These are phyloP conservation scores for Leptobrachium leishanense DNA, from an alignment of 2,113 vertebrate genomes.

Conservation along the genomic window DNA sequence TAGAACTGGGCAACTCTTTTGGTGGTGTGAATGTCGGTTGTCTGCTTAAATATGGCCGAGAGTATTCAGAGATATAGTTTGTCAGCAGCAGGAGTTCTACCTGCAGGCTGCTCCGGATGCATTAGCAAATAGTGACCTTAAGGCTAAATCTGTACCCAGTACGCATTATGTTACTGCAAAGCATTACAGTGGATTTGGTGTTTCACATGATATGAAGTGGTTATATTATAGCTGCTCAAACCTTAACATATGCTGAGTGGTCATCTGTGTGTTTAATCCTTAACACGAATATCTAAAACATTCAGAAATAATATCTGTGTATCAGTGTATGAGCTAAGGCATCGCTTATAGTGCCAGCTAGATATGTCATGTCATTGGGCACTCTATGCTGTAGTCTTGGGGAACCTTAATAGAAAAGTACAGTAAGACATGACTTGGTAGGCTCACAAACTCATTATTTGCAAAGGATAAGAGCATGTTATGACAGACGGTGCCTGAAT, in stretches of 20 bases:
- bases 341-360: slow-evolving; percentile 20
- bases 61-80: too few relatives aligned
- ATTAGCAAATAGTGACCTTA: not conserved
- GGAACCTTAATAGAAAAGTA: slow-evolving; percentile 38
- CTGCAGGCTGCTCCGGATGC: too few relatives aligned
- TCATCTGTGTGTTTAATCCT: slow-evolving; percentile 32
- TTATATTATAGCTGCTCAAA: slow-evolving; percentile 26
- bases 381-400: not conserved
- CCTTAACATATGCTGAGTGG: slow-evolving; percentile 16
- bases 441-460: slow-evolving; percentile 11
- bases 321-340: slow-evolving; percentile 41
- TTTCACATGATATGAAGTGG: slow-evolving; percentile 40
- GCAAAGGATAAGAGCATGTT: slow-evolving; percentile 28
- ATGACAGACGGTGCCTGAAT: slow-evolving; percentile 47
- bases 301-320: slow-evolving; percentile 37
- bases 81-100: too few relatives aligned
- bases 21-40: not conserved
- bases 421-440: slow-evolving; percentile 20
- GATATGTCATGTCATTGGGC: slow-evolving; percentile 25
- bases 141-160: not conserved
- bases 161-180: slow-evolving; percentile 36
- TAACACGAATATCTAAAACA: slow-evolving; percentile 41
- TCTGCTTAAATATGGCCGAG: slow-evolving; percentile 8
- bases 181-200: slow-evolving; percentile 29
- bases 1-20: too few relatives aligned